Percentiles rank a stretch among this genome's conserved stretches.
These are phyloP conservation scores for Drosophila vallismaia DNA, from an alignment of 2,888 invertebrate genomes.

Conservation along the genomic window DNA sequence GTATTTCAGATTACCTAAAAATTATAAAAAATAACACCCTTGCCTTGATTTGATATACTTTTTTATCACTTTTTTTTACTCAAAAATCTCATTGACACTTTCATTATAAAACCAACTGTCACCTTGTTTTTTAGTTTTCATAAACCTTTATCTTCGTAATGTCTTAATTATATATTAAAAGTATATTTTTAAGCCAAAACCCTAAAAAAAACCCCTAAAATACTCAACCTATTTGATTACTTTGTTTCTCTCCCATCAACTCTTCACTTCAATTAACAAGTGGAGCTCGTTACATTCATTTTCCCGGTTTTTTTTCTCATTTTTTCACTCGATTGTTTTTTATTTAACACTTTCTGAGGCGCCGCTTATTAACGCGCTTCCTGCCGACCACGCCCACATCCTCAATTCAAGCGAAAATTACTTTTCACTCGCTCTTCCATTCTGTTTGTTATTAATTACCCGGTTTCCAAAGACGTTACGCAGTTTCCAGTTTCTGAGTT, in stretches of 20 bases:
- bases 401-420: slow-evolving; percentile 66
- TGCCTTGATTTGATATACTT: neutral
- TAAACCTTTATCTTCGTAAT: neutral
- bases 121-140: neutral
- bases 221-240: slow-evolving; percentile 6
- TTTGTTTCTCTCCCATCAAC: slow-evolving; percentile 11
- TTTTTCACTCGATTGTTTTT: slow-evolving; percentile 18
- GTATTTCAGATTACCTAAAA: too few species aligned
- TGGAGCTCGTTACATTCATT: slow-evolving; percentile 31
- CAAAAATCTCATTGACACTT: neutral
- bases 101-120: neutral
- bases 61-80: neutral
- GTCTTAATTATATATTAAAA: neutral
- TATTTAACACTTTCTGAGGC: slow-evolving; percentile 66
- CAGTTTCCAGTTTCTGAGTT: slow-evolving; percentile 38
- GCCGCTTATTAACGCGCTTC: slow-evolving; percentile 75
- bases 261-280: slow-evolving; percentile 44
- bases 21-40: neutral
- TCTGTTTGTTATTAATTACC: slow-evolving; percentile 75
- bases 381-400: slow-evolving; percentile 70
- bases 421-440: slow-evolving; percentile 53
- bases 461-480: slow-evolving; percentile 47
- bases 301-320: slow-evolving; percentile 21
- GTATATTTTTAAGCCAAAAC: neutral
- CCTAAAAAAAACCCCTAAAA: neutral